These are phyloP conservation scores for Coptodon rendalli DNA, from an alignment of 2,113 vertebrate species.

Conservation along the genomic window DNA sequence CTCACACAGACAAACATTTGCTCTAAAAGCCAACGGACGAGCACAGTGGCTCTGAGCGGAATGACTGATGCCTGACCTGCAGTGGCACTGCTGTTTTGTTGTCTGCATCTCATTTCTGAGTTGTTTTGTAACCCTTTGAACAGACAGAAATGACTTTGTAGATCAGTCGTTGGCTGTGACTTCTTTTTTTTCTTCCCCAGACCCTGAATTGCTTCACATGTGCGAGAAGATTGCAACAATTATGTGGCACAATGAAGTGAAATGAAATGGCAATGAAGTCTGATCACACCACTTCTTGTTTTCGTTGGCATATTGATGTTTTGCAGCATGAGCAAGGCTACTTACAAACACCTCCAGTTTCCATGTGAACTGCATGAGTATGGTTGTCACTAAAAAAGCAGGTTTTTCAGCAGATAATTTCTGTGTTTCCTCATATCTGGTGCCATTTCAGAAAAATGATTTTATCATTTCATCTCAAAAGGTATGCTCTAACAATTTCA, in stretches of 20 bases:
- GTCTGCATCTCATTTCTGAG: background rate
- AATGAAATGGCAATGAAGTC: background rate
- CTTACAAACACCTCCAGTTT: background rate
- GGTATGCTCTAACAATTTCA: background rate
- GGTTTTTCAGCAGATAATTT: background rate
- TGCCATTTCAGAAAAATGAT: background rate
- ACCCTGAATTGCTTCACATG: background rate
- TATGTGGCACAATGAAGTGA: background rate
- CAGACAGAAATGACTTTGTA: background rate
- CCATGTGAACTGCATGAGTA: background rate
- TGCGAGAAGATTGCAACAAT: background rate
- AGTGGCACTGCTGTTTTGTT: background rate
- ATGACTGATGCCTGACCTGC: background rate
- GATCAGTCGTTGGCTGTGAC: background rate
- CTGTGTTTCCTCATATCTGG: background rate
- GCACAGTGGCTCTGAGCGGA: background rate
- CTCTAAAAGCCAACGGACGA: background rate
- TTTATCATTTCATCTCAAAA: background rate
- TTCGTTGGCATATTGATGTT: background rate
- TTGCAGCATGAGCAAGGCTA: background rate
- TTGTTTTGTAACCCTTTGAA: background rate
- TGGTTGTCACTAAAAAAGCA: background rate
- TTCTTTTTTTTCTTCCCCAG: background rate
- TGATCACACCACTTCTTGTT: background rate
- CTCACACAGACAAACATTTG: background rate